A percentile compares a stretch with the other conserved stretches of the same genome.
phyloP scores from a whole-genome alignment of 2,888 invertebrate species.

The Leucophenga montana region DNA sequence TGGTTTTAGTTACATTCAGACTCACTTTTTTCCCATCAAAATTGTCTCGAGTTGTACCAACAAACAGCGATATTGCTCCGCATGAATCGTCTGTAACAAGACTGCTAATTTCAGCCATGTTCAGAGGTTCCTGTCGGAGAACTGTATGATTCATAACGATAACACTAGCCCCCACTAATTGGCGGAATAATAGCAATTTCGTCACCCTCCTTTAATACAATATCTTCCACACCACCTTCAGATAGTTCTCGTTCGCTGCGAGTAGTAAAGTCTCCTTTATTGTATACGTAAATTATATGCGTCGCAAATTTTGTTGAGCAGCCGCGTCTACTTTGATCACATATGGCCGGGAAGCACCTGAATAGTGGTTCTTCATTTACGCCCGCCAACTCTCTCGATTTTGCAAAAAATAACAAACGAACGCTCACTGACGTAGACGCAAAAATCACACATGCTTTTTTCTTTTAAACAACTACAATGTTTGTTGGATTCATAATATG shows the following conservation, averaged over 20 bases:
- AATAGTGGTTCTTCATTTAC: slow-evolving; percentile 74
- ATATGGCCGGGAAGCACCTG: slow-evolving; percentile 75
- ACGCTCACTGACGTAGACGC: slow-evolving; percentile 71
- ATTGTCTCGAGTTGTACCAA: slow-evolving; percentile 90
- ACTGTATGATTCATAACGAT: slow-evolving; percentile 80
- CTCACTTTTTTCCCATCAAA: slow-evolving; percentile 85
- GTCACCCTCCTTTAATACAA: slow-evolving; percentile 81
- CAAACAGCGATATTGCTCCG: slow-evolving; percentile 91
- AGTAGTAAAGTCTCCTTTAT: slow-evolving; percentile 83
- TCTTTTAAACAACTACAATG: too few relatives aligned
- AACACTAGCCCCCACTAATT: slow-evolving; percentile 87
- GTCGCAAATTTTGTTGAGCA: slow-evolving; percentile 78
- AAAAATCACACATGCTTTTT: too few relatives aligned
- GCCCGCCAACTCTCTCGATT: slow-evolving; percentile 88
- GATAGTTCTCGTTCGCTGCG: slow-evolving; percentile 88
- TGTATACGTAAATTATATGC: slow-evolving; percentile 78
- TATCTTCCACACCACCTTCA: slow-evolving; percentile 74
- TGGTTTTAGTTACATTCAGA: background rate
- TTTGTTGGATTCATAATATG: too few relatives aligned
- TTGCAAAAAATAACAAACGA: slow-evolving; percentile 90
- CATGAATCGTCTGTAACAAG: slow-evolving; percentile 81
- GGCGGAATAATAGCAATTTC: slow-evolving; percentile 95
- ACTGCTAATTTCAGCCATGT: slow-evolving; percentile 79
- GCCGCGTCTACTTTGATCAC: slow-evolving; percentile 75
- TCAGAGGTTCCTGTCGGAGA: slow-evolving; percentile 79